Base-by-base conservation (phyloP, 2,113 vertebrate genomes). In the Pygoscelis antarcticus region DNA sequence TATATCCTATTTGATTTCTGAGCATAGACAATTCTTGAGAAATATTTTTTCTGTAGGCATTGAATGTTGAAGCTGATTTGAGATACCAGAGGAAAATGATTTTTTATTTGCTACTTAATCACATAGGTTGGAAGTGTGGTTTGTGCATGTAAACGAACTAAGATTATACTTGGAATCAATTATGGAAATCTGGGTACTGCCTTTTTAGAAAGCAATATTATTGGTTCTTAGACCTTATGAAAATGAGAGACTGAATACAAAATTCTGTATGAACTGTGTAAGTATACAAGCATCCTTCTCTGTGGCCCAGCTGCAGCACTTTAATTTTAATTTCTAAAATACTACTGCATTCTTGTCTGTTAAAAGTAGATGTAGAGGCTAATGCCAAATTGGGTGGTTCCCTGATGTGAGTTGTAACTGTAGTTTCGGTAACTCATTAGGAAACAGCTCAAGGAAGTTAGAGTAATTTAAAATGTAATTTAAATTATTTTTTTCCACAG, bases 381-480 rank as follows among this genome's bases (percentile, higher is more conserved):
- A 44, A 58, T 49, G 29, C 18, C 44, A 69, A 40, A 54, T 2
- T 80, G 42, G 32, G 78, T 61, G 46, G 61, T 79, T 89, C 71
- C 85, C 61, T 90, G 75, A 65, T 58, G 29, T 65, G 74, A 71
- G 14, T 9, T 75, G 9, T 83, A 49, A 76, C 34, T 65, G 26
- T 47, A 71, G 74, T 89, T 93, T 69, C 26, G 0, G 38, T 83
- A 90, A 87, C 52, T 87, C 57, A 65, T 74, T 93, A 93, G 81
- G 81, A 94, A 95, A 83, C 30, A 79, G 40, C 30, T 85, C 78
- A 60, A 91, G 90, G 90, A 96, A 96, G 60, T 61, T 49, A 64
- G 18, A 89, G 47, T 52, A 58, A 95, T 95, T 91, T 84, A 38
- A 95, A 86, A 70, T 62, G 30, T 46, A 78, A 66, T 83, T 89